Percentiles rank a stretch among this genome's conserved stretches.
Conservation (phyloP, 2,888 invertebrate species). For the Caenorhabditis drosophilae region DNA sequence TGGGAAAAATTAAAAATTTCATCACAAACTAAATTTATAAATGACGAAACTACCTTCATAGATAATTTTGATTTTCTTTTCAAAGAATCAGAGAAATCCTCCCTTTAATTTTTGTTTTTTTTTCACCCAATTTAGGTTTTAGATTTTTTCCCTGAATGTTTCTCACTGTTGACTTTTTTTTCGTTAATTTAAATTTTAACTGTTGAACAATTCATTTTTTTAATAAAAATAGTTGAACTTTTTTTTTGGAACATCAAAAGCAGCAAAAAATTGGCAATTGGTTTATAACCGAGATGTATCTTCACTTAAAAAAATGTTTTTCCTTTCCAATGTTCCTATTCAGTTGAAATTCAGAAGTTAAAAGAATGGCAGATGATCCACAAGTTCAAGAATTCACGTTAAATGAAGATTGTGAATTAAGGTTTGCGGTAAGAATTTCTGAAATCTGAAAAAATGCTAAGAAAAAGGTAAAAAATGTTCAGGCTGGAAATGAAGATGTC, state of each 20-base stretch:
- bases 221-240: background rate
- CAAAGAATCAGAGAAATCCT: too few species aligned
- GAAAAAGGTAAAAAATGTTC: conserved; percentile 4
- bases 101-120: too few species aligned
- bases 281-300: too few species aligned
- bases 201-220: background rate
- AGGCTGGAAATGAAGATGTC: conserved; percentile 49
- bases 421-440: conserved; percentile 59
- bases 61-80: too few species aligned
- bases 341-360: too few species aligned
- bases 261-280: too few species aligned
- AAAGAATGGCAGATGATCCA: background rate
- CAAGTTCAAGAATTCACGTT: conserved; percentile 45
- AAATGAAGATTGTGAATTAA: conserved; percentile 63
- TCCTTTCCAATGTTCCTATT: too few species aligned
- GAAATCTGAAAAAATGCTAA: background rate
- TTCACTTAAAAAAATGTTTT: too few species aligned
- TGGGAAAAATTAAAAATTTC: conserved; percentile 86
- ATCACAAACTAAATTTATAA: conserved; percentile 71
- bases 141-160: background rate
- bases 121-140: background rate
- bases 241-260: too few species aligned
- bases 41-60: too few species aligned
- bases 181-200: background rate
- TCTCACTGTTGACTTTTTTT: conserved; percentile 17